phyloP scores from a whole-genome alignment of 2,113 vertebrate genomes.

The Bettongia penicillata region DNA sequence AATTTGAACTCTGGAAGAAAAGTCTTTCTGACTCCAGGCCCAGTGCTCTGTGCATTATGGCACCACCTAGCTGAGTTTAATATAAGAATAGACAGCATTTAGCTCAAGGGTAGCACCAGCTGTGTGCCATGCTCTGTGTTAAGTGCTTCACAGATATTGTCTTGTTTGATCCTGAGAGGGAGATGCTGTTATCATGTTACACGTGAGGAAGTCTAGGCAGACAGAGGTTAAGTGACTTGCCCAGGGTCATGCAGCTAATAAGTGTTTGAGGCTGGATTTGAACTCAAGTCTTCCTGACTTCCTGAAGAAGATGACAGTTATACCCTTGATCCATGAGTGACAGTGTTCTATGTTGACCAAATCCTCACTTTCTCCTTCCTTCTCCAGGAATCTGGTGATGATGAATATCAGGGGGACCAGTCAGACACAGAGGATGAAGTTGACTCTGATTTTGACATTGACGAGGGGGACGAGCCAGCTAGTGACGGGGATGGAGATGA shows the following conservation, averaged over 20 bases:
- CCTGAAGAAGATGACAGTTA: not conserved
- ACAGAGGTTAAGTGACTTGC: not conserved
- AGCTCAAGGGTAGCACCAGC: no score
- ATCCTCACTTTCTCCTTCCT: not conserved
- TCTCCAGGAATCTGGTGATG: constrained; percentile 94
- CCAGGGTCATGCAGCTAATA: not conserved
- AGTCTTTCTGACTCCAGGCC: no score
- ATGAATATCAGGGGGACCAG: constrained; percentile 95
- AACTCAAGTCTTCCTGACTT: not conserved
- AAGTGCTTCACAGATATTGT: not conserved
- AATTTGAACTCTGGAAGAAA: no score
- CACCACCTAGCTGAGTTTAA: not conserved
- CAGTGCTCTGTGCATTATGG: no score
- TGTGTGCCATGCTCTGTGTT: no score
- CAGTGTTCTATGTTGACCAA: not conserved
- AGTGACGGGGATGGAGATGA: constrained; percentile 95
- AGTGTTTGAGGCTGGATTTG: not conserved
- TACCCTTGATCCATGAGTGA: not conserved
- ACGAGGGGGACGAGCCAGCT: constrained; percentile 95
- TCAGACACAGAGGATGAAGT: constrained; percentile 98
- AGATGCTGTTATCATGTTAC: not conserved
- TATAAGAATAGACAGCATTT: not conserved
- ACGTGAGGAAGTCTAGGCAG: not conserved
- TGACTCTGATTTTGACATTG: constrained; percentile 97
- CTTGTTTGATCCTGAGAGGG: not conserved